Conservation (phyloP, 1,140 invertebrate genomes). For the Colletes gigas region DNA sequence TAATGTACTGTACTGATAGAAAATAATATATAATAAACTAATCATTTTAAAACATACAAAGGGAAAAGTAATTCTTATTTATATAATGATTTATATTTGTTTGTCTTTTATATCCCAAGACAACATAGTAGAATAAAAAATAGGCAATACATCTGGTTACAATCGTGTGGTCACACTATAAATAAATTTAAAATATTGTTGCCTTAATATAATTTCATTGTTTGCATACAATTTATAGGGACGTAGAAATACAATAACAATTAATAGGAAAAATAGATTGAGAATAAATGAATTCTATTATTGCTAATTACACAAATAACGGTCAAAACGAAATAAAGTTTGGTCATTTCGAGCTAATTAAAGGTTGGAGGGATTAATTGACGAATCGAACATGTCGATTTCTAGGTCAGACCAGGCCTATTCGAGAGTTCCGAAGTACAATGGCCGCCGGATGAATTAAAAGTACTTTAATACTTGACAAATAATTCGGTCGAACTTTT, state of each 20-base stretch:
- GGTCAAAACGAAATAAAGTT: constrained; percentile 1
- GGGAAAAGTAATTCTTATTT: too few relatives aligned
- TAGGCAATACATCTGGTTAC: too few relatives aligned
- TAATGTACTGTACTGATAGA: too few relatives aligned
- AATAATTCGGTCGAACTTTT: constrained; percentile 52
- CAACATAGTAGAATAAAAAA: too few relatives aligned
- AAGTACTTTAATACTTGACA: constrained; percentile 64
- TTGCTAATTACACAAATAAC: neutral
- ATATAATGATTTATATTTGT: too few relatives aligned
- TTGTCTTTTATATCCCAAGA: too few relatives aligned
- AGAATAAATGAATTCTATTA: constrained; percentile 7
- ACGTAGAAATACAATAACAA: neutral
- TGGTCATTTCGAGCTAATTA: constrained; percentile 15
- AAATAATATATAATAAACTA: too few relatives aligned
- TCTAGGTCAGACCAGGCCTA: constrained; percentile 22
- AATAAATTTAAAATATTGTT: too few relatives aligned
- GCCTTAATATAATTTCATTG: too few relatives aligned
- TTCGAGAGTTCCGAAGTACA: constrained; percentile 26
- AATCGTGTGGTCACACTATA: too few relatives aligned
- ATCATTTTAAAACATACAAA: too few relatives aligned
- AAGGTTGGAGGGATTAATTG: constrained; percentile 12
- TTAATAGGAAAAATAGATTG: neutral
- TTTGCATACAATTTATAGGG: too few relatives aligned
- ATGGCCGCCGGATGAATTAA: constrained; percentile 48
- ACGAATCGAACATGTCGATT: constrained; percentile 36